Percentiles rank a stretch among this genome's conserved stretches.
Evolutionary conservation across 1,140 invertebrate genomes (phyloP).

Genomic region (Fopius arisanus): DNA sequence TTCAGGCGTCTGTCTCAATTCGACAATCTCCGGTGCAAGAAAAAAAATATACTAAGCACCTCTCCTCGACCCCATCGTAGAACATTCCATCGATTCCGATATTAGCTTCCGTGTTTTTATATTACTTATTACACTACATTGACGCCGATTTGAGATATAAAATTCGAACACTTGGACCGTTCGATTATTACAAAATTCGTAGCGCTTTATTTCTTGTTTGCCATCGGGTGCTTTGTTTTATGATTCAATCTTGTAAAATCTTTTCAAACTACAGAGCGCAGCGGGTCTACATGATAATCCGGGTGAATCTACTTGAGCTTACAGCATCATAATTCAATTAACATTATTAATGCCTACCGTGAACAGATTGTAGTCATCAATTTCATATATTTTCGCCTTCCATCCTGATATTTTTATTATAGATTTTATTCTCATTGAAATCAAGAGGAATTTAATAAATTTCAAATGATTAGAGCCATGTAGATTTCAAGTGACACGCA

Average conservation of each 20-base stretch:
- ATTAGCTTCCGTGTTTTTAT: not conserved
- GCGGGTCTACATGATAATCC: conserved; percentile 1
- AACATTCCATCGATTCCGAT: not conserved
- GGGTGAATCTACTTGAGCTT: conserved; percentile 4
- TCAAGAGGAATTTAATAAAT: not conserved
- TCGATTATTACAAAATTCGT: conserved; percentile 1
- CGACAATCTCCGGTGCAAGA: not conserved
- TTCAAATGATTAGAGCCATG: not conserved
- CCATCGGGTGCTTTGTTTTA: not conserved
- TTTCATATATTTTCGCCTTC: not conserved
- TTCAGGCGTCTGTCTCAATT: not conserved
- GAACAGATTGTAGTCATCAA: not conserved
- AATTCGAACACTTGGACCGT: conserved; percentile 3
- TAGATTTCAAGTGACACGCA: not conserved
- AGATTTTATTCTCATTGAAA: not conserved
- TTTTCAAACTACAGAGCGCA: conserved; percentile 5
- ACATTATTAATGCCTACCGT: not conserved
- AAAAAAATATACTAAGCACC: conserved; percentile 9
- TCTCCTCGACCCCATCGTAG: not conserved
- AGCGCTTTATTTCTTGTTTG: not conserved
- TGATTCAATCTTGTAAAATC: not conserved
- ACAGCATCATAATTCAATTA: not conserved
- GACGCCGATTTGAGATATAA: not conserved
- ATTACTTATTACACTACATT: not conserved
- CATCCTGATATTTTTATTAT: not conserved